phyloP scores from a whole-genome alignment of 2,797 vertebrate genomes.

The Urophycis tenuis region DNA sequence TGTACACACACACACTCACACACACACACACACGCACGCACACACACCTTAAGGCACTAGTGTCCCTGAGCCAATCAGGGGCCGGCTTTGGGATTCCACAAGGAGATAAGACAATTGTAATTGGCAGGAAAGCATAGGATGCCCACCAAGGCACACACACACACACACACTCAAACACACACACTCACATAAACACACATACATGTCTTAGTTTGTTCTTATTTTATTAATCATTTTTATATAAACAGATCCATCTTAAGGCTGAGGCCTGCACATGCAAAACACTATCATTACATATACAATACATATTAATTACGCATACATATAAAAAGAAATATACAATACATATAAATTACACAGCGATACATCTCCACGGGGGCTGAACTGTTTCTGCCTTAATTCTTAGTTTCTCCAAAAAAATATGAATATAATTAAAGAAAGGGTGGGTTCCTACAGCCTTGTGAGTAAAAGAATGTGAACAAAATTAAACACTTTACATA shows the following conservation, averaged over 20 bases:
- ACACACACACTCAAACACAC: neutral
- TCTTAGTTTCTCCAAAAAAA: constrained; percentile 41
- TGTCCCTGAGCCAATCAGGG: constrained; percentile 51
- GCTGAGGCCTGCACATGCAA: neutral
- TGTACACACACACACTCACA: constrained; percentile 1
- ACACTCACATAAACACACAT: neutral
- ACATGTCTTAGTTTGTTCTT: neutral
- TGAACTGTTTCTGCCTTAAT: constrained; percentile 55
- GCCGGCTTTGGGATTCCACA: constrained; percentile 55
- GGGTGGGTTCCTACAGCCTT: constrained; percentile 59
- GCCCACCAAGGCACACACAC: constrained; percentile 61
- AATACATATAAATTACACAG: constrained; percentile 1
- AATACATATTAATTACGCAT: neutral
- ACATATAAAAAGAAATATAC: neutral
- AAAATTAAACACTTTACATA: constrained; percentile 55
- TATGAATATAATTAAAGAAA: constrained; percentile 24
- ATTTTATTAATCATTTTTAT: neutral
- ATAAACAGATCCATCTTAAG: neutral
- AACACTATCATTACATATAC: neutral
- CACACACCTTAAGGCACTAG: neutral
- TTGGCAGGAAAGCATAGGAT: constrained; percentile 73
- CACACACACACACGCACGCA: neutral
- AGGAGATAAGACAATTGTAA: constrained; percentile 76
- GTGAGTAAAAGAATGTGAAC: constrained; percentile 64
- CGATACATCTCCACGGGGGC: neutral